Evolutionary conservation across 1,140 invertebrate species (phyloP).

Genomic region (Homalodisca vitripennis): DNA sequence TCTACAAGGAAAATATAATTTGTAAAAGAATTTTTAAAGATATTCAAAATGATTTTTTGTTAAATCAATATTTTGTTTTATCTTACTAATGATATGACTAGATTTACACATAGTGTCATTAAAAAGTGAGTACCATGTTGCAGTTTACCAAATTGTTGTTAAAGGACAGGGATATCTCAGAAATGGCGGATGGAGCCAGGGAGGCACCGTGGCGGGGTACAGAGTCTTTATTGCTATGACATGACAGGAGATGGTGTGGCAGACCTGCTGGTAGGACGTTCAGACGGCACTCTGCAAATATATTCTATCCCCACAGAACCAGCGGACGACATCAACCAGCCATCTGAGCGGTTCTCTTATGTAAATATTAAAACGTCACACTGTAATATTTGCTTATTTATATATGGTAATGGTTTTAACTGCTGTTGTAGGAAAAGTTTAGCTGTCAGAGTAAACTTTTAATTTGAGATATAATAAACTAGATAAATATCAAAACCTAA

Average conservation of each 20-base stretch:
- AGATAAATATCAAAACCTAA: too few relatives aligned
- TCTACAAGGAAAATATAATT: too few relatives aligned
- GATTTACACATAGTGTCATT: too few relatives aligned
- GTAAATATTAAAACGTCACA: too few relatives aligned
- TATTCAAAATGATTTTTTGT: too few relatives aligned
- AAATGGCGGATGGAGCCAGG: conserved; percentile 52
- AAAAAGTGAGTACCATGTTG: too few relatives aligned
- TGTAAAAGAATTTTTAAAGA: too few relatives aligned
- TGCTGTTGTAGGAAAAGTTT: conserved; percentile 29
- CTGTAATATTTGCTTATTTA: neutral
- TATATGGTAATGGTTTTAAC: conserved; percentile 19
- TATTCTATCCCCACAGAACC: conserved; percentile 53
- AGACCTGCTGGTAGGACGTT: conserved; percentile 59
- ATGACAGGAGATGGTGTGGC: conserved; percentile 63
- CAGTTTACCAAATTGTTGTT: too few relatives aligned
- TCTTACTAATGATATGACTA: too few relatives aligned
- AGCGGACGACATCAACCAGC: conserved; percentile 44
- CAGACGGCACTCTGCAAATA: conserved; percentile 63
- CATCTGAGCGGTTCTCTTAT: conserved; percentile 54
- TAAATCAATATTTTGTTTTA: too few relatives aligned
- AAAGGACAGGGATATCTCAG: conserved; percentile 47
- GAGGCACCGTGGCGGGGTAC: conserved; percentile 57
- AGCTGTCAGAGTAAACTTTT: too few relatives aligned
- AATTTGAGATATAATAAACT: too few relatives aligned
- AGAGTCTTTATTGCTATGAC: conserved; percentile 66